Evolutionary conservation across 2,113 vertebrate species (phyloP).

Genomic region (Nansenia antarctica): DNA sequence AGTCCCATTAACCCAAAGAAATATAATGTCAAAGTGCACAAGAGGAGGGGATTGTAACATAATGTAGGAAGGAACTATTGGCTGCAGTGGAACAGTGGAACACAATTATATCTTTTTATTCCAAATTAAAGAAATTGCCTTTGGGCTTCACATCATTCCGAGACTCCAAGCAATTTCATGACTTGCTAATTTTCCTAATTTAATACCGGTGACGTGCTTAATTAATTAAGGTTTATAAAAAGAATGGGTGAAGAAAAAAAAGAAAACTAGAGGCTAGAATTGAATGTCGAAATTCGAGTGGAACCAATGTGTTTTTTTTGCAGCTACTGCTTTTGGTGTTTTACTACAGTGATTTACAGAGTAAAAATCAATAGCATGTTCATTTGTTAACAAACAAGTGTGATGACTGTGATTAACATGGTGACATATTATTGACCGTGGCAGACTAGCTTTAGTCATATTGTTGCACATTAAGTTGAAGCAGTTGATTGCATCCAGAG

Average conservation of each 20-base stretch:
- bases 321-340: not conserved
- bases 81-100: not conserved
- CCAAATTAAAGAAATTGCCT: conserved; percentile 9
- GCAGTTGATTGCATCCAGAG: not conserved
- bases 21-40: not conserved
- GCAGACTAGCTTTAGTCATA: not conserved
- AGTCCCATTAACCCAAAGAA: not conserved
- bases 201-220: conserved; percentile 9
- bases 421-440: not conserved
- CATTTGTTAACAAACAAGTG: not conserved
- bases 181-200: conserved; percentile 9
- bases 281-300: not conserved
- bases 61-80: not conserved
- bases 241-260: not conserved
- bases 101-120: not conserved
- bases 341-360: not conserved
- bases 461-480: conserved; percentile 1
- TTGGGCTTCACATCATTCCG: not conserved
- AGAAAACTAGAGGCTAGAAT: not conserved
- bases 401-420: not conserved
- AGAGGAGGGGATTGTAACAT: not conserved
- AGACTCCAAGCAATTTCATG: conserved; percentile 13
- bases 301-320: not conserved
- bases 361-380: not conserved
- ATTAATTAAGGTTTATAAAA: conserved; percentile 6